These are phyloP conservation scores for Diarsia brunnea DNA, from an alignment of 2,888 invertebrate species.

Conservation along the genomic window DNA sequence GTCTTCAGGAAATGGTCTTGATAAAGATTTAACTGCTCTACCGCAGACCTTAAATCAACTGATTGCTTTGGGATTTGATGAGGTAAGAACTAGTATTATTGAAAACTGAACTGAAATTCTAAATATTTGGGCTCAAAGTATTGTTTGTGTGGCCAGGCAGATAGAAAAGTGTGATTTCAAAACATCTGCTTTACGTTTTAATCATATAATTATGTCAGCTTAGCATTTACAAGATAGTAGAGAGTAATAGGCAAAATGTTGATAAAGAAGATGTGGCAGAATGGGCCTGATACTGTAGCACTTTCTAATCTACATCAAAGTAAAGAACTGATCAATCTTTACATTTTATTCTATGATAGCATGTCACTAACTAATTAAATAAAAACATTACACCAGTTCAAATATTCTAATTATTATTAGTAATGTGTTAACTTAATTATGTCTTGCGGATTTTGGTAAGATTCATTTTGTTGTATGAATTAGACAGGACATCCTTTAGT, in stretches of 20 bases:
- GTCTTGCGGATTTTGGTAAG: too few relatives aligned
- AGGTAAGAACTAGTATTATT: conserved; percentile 87
- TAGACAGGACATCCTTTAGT: too few relatives aligned
- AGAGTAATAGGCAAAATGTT: background rate
- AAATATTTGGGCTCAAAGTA: background rate
- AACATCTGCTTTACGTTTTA: background rate
- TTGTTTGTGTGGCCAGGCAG: background rate
- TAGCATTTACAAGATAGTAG: background rate
- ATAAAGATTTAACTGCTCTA: conserved; percentile 92
- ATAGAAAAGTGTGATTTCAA: background rate
- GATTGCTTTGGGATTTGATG: conserved; percentile 93
- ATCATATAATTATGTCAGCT: background rate
- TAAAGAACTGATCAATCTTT: too few relatives aligned
- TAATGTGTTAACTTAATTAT: too few relatives aligned
- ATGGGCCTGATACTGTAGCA: too few relatives aligned
- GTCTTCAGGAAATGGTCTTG: conserved; percentile 90
- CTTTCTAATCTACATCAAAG: too few relatives aligned
- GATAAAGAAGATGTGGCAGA: background rate
- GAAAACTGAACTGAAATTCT: background rate
- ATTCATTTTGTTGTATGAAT: too few relatives aligned
- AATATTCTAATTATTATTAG: too few relatives aligned
- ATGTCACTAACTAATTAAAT: too few relatives aligned
- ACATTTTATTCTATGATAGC: too few relatives aligned
- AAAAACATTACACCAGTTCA: too few relatives aligned
- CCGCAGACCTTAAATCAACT: conserved; percentile 93